Evolutionary conservation across 2,888 invertebrate genomes (phyloP), one percentile per base, ranked within the genome.

Genomic region (Ophion costatus): DNA sequence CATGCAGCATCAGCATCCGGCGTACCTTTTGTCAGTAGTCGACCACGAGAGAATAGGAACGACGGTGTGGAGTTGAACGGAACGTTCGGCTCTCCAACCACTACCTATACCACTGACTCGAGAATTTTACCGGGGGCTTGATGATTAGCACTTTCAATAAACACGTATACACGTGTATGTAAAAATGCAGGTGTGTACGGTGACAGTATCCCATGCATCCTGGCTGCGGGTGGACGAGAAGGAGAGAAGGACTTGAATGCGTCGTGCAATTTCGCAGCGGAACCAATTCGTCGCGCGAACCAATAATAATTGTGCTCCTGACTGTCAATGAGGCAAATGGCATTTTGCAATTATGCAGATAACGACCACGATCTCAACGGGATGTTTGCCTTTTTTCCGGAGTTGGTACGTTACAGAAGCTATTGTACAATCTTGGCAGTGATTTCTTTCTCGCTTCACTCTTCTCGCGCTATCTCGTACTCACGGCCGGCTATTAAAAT

Each of bases 21-120:
- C 67, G 45, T 82, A 67, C 76, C 85, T 85, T 82, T 85, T 85
- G 85, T 85, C 80, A 80, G 71, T 80, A n/a, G 20, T 56, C 70
- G 71, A 79, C 73, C 71, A 80, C 82, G 67, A 73, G 76, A 82
- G 66, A 80, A 80, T 74, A 59, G 66, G 20, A 66, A 24, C 70
- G 14, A 78, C 70, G 73, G 70, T 70, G 73, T n/a, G 29, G 56
- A 59, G 51, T 76, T 69, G 61, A 85, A 57, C 78, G 29, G 64
- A 69, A 70, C 79, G 69, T 84, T 81, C 84, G 73, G 59, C 82
- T 79, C 66, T 69, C 51, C 17, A 51, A 51, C 45, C 51, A n/a
- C 51, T 29, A 4, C 29, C 29, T 29, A 38, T 38, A 38, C 14
- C 57, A 64, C 51, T 9, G 29, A 56, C 45, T 75, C 29, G 64